Conservation (phyloP, 2,888 invertebrate genomes). For the Eugnorisma glareosa region DNA sequence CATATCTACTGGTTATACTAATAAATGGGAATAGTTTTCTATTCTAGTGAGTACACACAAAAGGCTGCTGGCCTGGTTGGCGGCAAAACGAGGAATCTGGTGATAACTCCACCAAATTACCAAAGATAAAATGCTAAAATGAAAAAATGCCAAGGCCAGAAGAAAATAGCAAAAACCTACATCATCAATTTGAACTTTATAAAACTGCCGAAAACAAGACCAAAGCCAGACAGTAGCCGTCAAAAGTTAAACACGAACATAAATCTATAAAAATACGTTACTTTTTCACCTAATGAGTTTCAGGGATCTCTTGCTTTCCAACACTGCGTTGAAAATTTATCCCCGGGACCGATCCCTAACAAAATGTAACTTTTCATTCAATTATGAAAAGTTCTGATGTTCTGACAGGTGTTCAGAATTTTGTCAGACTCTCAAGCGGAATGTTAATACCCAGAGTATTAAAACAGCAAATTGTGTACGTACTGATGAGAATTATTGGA, state of each 20-base stretch:
- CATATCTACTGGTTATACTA: background rate
- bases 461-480: conserved; percentile 19
- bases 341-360: conserved; percentile 21
- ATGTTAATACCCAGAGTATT: conserved; percentile 50
- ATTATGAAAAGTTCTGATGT: conserved; percentile 57
- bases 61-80: background rate
- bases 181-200: conserved; percentile 18
- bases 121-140: background rate
- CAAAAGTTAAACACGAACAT: conserved; percentile 27
- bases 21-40: background rate
- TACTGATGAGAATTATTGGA: background rate
- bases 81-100: background rate
- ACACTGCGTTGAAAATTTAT: conserved; percentile 33
- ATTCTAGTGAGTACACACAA: background rate
- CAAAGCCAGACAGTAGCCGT: conserved; percentile 4
- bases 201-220: conserved; percentile 28
- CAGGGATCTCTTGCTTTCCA: conserved; percentile 14
- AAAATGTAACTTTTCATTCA: conserved; percentile 62
- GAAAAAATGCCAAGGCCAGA: background rate
- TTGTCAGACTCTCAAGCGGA: conserved; percentile 19
- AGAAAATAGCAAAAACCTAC: background rate
- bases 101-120: background rate
- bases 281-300: conserved; percentile 39
- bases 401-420: conserved; percentile 44
- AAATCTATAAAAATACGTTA: conserved; percentile 35